Evolutionary conservation across 1,140 invertebrate genomes (phyloP).

Genomic region (Sipha flava): DNA sequence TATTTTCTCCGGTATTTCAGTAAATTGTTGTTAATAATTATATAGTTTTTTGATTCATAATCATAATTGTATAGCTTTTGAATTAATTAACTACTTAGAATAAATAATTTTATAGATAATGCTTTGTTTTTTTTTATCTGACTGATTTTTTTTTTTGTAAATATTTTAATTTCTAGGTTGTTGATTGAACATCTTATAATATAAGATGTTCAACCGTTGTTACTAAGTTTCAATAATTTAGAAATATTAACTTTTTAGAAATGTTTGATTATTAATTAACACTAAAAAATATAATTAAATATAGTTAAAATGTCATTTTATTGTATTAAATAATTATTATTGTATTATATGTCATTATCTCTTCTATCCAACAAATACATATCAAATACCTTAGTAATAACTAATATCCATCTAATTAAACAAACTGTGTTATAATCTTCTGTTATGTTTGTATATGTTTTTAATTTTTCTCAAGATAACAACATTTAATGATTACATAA

Average conservation of each 20-base stretch:
- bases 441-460: too few relatives aligned
- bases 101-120: background rate
- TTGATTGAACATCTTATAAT: background rate
- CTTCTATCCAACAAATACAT: too few relatives aligned
- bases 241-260: background rate
- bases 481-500: too few relatives aligned
- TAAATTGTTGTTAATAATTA: background rate
- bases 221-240: background rate
- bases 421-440: too few relatives aligned
- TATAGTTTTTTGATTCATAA: background rate
- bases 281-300: too few relatives aligned
- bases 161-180: background rate
- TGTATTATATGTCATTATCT: too few relatives aligned
- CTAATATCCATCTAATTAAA: too few relatives aligned
- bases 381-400: too few relatives aligned
- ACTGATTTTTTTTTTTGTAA: background rate
- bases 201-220: background rate
- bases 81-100: background rate
- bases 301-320: too few relatives aligned
- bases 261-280: background rate
- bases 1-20: background rate
- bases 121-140: background rate
- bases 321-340: too few relatives aligned
- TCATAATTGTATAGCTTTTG: background rate
- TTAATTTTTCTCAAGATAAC: too few relatives aligned